These are phyloP conservation scores for Redunca redunca DNA, from an alignment of 2,113 vertebrate genomes.

Conservation along the genomic window DNA sequence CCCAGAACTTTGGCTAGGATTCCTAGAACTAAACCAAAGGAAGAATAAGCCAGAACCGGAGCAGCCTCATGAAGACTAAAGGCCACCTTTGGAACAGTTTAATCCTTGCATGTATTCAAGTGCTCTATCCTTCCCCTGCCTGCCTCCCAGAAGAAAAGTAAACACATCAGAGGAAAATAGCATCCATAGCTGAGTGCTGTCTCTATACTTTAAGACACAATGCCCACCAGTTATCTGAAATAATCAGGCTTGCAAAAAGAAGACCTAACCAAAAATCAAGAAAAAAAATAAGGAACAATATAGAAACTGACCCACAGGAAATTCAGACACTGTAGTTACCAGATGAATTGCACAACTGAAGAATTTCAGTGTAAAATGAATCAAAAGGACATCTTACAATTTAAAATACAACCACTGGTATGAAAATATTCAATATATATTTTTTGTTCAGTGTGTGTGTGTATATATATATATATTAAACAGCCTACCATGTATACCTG, in stretches of 20 bases:
- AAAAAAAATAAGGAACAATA: neutral
- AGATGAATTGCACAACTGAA: neutral
- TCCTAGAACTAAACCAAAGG: neutral
- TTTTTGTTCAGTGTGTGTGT: neutral
- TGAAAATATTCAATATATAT: neutral
- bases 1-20: neutral
- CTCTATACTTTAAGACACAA: neutral
- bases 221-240: neutral
- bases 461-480: neutral
- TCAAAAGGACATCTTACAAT: neutral
- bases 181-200: neutral
- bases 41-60: neutral
- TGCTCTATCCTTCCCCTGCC: neutral
- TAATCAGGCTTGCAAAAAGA: neutral
- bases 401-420: neutral
- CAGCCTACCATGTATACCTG: neutral
- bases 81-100: neutral
- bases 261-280: neutral
- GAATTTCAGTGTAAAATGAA: neutral
- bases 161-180: neutral
- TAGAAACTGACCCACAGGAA: neutral
- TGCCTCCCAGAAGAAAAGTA: neutral
- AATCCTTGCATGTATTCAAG: neutral
- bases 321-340: neutral
- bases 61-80: neutral